A percentile compares a stretch with the other conserved stretches of the same genome.
Evolutionary conservation across 2,113 vertebrate genomes (phyloP).

Genomic region (Azemiops feae): DNA sequence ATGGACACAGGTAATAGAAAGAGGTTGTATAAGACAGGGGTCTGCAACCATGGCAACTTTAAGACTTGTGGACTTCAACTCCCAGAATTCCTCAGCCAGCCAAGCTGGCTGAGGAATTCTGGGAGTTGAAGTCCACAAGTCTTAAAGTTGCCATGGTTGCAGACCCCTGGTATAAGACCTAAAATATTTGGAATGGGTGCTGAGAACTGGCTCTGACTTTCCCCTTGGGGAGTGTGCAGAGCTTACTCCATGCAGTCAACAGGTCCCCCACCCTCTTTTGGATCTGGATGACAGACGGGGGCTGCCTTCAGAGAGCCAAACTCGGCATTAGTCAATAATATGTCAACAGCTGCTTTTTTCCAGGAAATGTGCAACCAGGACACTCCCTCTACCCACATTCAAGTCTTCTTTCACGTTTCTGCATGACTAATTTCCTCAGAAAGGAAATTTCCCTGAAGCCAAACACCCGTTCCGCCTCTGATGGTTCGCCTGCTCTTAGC

Average conservation of each 20-base stretch:
- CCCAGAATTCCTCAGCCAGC: too few relatives aligned
- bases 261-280: conserved; percentile 29
- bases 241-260: too few relatives aligned
- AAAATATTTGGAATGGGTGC: background rate
- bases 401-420: conserved; percentile 41
- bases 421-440: conserved; percentile 64
- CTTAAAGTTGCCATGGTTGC: rapidly evolving
- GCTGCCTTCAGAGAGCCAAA: background rate
- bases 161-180: background rate
- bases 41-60: too few relatives aligned
- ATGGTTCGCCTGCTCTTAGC: conserved; percentile 21
- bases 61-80: too few relatives aligned
- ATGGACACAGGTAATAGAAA: background rate
- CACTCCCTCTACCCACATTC: conserved; percentile 63
- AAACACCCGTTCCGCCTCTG: conserved; percentile 33
- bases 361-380: conserved; percentile 66
- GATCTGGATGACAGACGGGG: conserved; percentile 37
- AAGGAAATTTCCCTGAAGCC: conserved; percentile 63
- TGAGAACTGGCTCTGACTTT: background rate
- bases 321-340: conserved; percentile 55
- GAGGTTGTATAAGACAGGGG: background rate
- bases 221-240: background rate
- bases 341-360: conserved; percentile 52
- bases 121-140: too few relatives aligned
- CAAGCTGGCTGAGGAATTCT: too few relatives aligned